phyloP scores from a whole-genome alignment of 2,113 vertebrate genomes.

The Rhineura floridana region DNA sequence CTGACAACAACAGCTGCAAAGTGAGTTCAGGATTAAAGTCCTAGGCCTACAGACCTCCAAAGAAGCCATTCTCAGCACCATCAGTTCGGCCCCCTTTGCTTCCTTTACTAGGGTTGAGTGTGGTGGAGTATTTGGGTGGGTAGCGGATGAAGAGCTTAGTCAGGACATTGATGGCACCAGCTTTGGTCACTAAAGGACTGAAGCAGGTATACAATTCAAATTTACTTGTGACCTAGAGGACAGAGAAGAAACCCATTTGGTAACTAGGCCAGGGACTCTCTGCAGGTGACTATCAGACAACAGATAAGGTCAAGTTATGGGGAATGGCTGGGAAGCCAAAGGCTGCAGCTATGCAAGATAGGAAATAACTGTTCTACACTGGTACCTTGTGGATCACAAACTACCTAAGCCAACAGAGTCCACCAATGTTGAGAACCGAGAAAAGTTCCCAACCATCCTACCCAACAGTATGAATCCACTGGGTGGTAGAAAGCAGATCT shows the following conservation, averaged over 20 bases:
- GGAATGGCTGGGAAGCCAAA: not conserved
- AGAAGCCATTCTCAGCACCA: slow-evolving; percentile 76
- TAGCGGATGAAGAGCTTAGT: slow-evolving; percentile 96
- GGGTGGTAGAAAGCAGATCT: not conserved
- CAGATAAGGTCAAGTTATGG: not conserved
- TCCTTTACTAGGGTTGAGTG: slow-evolving; percentile 80
- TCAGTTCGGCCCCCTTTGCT: slow-evolving; percentile 70
- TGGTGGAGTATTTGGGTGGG: slow-evolving; percentile 91
- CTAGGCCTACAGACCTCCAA: slow-evolving; percentile 73
- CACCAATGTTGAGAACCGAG: not conserved
- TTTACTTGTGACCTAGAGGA: slow-evolving; percentile 87
- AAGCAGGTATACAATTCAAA: slow-evolving; percentile 96
- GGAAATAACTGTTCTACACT: not conserved
- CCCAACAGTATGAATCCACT: not conserved
- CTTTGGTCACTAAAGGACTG: slow-evolving; percentile 93
- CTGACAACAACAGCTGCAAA: too few species aligned
- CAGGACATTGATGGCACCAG: slow-evolving; percentile 90
- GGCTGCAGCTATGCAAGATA: not conserved
- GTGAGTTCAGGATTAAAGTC: not conserved
- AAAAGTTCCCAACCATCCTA: not conserved
- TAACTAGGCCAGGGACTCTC: slow-evolving; percentile 40
- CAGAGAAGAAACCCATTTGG: slow-evolving; percentile 7
- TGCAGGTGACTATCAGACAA: slow-evolving; percentile 18
- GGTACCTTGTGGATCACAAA: too few species aligned
- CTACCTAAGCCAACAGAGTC: not conserved